Conservation (phyloP, 2,888 invertebrate species). For the Asteroscopus sphinx region DNA sequence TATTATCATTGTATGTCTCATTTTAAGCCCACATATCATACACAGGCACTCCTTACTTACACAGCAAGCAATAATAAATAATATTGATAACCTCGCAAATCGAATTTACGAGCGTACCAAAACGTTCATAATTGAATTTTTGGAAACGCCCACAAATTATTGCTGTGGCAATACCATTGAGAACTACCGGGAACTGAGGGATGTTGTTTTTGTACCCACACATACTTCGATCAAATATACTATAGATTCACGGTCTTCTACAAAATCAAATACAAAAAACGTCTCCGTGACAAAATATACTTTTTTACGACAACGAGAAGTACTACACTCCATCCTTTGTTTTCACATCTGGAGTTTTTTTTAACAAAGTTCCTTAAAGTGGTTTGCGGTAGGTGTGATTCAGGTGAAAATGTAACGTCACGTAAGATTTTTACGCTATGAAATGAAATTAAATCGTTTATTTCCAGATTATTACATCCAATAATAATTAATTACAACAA, state of each 20-base stretch:
- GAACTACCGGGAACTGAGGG: conserved; percentile 30
- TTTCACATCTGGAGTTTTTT: too few relatives aligned
- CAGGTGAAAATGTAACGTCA: too few relatives aligned
- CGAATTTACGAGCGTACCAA: conserved; percentile 65
- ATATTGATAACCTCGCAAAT: conserved; percentile 61
- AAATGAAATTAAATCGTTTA: too few relatives aligned
- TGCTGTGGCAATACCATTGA: conserved; percentile 17
- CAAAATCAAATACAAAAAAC: too few relatives aligned
- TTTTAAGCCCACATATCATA: conserved; percentile 26
- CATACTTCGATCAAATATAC: conserved; percentile 18
- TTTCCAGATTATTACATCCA: too few relatives aligned
- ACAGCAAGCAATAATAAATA: conserved; percentile 43
- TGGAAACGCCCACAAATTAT: conserved; percentile 54
- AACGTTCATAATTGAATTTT: conserved; percentile 64
- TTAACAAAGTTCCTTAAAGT: too few relatives aligned
- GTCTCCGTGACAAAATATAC: too few relatives aligned
- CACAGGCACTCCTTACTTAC: conserved; percentile 11
- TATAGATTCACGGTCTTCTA: not conserved
- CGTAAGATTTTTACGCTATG: too few relatives aligned
- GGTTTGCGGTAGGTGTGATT: too few relatives aligned
- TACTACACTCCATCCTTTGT: too few relatives aligned
- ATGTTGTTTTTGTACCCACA: conserved; percentile 23
- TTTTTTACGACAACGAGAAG: too few relatives aligned
- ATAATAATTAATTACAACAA: too few relatives aligned
- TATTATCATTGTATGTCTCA: conserved; percentile 4